Evolutionary conservation across 1,140 invertebrate genomes (phyloP).

Genomic region (Branchinecta lindahli): DNA sequence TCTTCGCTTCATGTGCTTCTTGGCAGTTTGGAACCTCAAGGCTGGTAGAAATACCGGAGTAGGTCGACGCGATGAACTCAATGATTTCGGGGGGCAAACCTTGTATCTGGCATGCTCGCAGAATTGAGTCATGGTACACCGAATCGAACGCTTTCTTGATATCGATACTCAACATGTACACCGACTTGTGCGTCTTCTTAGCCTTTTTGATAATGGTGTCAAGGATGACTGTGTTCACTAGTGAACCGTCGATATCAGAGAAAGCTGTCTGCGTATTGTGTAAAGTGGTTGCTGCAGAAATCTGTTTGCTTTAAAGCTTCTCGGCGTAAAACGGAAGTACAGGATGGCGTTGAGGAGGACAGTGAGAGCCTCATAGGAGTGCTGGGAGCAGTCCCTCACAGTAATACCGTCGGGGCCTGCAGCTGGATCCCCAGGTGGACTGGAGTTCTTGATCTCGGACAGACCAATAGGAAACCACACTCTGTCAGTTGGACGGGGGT

Average conservation of each 20-base stretch:
- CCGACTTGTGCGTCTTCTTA: background rate
- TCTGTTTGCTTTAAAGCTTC: too few species aligned
- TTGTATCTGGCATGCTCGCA: background rate
- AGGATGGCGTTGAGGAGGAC: background rate
- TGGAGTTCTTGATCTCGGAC: background rate
- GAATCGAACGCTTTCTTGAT: constrained; percentile 15
- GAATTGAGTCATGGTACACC: background rate
- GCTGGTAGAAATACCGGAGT: background rate
- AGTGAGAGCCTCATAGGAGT: background rate
- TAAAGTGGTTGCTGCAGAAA: background rate
- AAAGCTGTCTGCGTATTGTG: background rate
- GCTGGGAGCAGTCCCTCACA: background rate
- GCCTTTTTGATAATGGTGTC: constrained; percentile 1
- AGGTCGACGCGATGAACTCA: background rate
- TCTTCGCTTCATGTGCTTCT: background rate
- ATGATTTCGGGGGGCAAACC: background rate
- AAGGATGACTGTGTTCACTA: background rate
- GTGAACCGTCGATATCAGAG: background rate
- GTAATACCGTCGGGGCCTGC: background rate
- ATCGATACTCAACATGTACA: constrained; percentile 7
- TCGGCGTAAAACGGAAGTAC: background rate
- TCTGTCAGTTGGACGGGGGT: background rate
- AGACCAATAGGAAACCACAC: background rate
- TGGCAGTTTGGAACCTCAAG: background rate
- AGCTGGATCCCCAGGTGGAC: constrained; percentile 2